These are phyloP conservation scores for Camelus dromedarius DNA, from an alignment of 2,113 vertebrate species.

Conservation along the genomic window DNA sequence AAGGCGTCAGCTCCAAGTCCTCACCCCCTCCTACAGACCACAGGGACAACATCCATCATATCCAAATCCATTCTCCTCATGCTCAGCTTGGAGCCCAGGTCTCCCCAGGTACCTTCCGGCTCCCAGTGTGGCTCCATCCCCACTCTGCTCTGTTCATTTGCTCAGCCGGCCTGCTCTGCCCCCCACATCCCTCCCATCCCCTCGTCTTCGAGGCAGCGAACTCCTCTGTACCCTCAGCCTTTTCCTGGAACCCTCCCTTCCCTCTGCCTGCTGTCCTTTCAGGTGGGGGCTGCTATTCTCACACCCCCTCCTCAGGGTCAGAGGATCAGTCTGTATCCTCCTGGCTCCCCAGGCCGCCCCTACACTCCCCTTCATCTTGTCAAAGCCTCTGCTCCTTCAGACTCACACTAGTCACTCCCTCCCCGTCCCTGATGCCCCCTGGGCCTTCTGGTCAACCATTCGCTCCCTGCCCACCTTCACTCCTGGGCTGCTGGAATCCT, in stretches of 20 bases:
- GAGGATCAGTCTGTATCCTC: neutral
- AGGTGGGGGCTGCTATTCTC: neutral
- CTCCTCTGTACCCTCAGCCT: neutral
- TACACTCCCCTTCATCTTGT: neutral
- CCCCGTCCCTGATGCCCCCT: too few relatives aligned
- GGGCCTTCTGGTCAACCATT: neutral
- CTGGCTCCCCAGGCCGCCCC: neutral
- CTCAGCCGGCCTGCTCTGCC: neutral
- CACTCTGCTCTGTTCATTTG: neutral
- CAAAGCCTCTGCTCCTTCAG: neutral
- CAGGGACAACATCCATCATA: neutral
- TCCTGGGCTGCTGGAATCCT: neutral
- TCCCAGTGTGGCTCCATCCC: neutral
- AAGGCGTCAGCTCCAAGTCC: neutral
- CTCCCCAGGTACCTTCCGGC: neutral
- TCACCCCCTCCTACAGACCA: neutral
- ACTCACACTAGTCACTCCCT: rapidly evolving
- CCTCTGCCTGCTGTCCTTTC: neutral
- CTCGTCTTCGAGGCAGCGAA: neutral
- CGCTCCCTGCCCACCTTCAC: neutral
- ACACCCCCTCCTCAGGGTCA: neutral
- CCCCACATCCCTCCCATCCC: too few relatives aligned
- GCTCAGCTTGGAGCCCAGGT: neutral
- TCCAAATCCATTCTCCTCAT: neutral
- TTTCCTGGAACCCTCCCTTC: neutral